Evolutionary conservation across 2,888 invertebrate species (phyloP).

Genomic region (Leptothorax acervorum): DNA sequence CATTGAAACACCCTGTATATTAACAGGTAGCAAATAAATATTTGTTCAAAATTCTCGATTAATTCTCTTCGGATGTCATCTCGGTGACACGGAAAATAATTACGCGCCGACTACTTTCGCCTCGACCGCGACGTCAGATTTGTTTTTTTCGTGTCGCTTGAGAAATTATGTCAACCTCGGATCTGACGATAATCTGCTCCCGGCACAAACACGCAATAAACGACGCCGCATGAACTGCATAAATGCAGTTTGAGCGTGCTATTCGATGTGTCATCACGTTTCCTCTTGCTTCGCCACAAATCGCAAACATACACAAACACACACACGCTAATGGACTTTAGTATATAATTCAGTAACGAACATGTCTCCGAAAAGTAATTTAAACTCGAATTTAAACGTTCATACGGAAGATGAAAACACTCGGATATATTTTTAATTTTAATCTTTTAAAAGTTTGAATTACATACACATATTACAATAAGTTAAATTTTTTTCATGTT

Average conservation of each 20-base stretch:
- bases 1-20: not conserved
- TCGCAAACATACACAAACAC: not conserved
- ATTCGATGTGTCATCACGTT: conserved; percentile 39
- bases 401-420: not conserved
- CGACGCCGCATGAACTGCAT: conserved; percentile 13
- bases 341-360: not conserved
- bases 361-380: not conserved
- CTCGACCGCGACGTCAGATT: not conserved
- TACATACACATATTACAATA: not conserved
- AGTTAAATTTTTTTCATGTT: not conserved
- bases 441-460: not conserved
- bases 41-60: not conserved
- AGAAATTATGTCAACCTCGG: conserved; percentile 8
- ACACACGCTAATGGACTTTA: not conserved
- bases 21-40: not conserved
- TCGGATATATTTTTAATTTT: not conserved
- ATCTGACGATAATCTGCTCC: not conserved
- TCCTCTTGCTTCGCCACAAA: conserved; percentile 5
- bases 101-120: not conserved
- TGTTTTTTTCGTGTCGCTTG: not conserved
- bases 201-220: conserved; percentile 8
- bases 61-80: not conserved
- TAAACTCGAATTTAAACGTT: not conserved
- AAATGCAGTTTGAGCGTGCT: conserved; percentile 42
- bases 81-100: not conserved